Evolutionary conservation across 2,888 invertebrate species (phyloP).

Genomic region (Xylocampa areola): DNA sequence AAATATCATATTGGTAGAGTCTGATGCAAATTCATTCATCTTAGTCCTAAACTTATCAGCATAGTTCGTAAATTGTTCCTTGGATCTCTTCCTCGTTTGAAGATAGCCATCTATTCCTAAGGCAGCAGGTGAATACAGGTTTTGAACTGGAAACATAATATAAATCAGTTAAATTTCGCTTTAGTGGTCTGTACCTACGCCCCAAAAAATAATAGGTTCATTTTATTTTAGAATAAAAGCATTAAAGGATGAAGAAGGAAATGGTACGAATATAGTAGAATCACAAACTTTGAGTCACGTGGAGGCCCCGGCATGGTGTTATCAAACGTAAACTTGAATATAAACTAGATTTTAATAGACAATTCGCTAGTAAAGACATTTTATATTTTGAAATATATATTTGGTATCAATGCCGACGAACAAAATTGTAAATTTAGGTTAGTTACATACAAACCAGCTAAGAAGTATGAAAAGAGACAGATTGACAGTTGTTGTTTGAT

Average conservation of each 20-base stretch:
- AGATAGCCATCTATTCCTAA: conserved; percentile 91
- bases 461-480: too few relatives aligned
- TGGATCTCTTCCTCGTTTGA: conserved; percentile 85
- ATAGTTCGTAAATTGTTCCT: conserved; percentile 90
- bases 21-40: conserved; percentile 91
- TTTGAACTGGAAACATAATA: conserved; percentile 69
- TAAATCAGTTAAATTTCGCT: background rate
- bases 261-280: background rate
- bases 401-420: conserved; percentile 4
- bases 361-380: conserved; percentile 73
- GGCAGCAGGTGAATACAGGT: conserved; percentile 89
- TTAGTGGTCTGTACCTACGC: background rate
- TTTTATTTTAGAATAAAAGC: background rate
- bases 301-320: conserved; percentile 62
- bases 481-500: too few relatives aligned
- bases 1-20: conserved; percentile 92
- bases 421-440: conserved; percentile 37
- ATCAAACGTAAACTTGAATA: conserved; percentile 62
- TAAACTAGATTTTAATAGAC: conserved; percentile 60
- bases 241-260: background rate
- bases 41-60: conserved; percentile 92
- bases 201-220: too few relatives aligned
- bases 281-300: conserved; percentile 65
- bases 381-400: conserved; percentile 12
- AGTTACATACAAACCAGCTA: conserved; percentile 16